Evolutionary conservation across 2,113 vertebrate genomes (phyloP).

Genomic region (Mirza zaza): DNA sequence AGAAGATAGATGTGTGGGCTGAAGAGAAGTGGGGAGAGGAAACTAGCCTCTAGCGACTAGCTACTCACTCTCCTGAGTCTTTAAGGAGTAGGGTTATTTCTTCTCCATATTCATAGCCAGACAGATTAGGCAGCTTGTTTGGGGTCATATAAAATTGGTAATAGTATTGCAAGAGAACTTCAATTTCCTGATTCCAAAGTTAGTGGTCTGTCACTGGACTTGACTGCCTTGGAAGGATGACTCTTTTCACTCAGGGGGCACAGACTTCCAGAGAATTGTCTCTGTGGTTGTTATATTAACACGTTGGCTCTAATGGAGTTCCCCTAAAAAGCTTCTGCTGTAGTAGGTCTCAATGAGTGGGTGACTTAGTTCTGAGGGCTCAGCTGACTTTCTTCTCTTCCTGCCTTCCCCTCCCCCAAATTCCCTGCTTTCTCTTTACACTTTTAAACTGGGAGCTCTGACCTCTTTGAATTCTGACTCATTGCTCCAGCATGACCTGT

Average conservation of each 20-base stretch:
- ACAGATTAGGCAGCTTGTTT: background rate
- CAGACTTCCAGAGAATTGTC: slow-evolving; percentile 45
- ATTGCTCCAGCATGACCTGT: slow-evolving; percentile 17
- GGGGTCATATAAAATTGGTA: slow-evolving; percentile 22
- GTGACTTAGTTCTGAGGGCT: slow-evolving; percentile 58
- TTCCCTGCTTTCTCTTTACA: slow-evolving; percentile 15
- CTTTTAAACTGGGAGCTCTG: slow-evolving; percentile 17
- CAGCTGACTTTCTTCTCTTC: slow-evolving; percentile 43
- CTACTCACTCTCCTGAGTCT: background rate
- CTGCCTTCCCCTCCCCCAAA: background rate
- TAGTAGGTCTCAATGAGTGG: slow-evolving; percentile 42
- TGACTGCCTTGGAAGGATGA: slow-evolving; percentile 29
- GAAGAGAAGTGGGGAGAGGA: background rate
- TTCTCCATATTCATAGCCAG: background rate
- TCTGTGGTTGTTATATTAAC: slow-evolving; percentile 8
- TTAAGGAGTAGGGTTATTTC: slow-evolving; percentile 21
- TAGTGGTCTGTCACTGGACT: background rate
- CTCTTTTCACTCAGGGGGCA: slow-evolving; percentile 9
- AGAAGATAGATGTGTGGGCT: background rate
- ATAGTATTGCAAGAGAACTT: slow-evolving; percentile 27
- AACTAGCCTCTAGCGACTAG: slow-evolving; percentile 15
- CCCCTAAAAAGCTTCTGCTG: slow-evolving; percentile 58
- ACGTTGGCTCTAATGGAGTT: slow-evolving; percentile 45
- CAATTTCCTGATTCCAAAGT: background rate
- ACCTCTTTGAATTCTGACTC: slow-evolving; percentile 53